Evolutionary conservation across 2,113 vertebrate genomes (phyloP), one percentile per base, ranked within the genome.

Genomic region (Sardina pilchardus): DNA sequence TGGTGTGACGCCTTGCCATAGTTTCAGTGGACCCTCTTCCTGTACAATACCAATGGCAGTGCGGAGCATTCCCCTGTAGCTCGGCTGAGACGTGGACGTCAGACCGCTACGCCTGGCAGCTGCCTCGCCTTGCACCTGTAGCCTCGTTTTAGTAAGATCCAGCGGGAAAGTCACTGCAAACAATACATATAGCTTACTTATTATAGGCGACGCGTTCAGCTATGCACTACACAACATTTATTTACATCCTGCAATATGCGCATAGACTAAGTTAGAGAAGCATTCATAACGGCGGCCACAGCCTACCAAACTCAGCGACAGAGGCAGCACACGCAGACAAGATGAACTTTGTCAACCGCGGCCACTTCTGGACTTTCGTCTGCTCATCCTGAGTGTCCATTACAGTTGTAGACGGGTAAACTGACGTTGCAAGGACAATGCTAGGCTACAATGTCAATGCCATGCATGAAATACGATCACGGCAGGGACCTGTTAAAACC

Each of bases 81-180:
- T 92, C 0, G 14, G 53, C 0, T 36, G 48, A 19, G 3, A 85
- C 6, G 81, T 53, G 0, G 34, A 7, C 0, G 47, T 78, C 0
- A 85, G 90, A 89, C 91, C 93, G 6, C 63, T 5, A 0, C 83
- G 86, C 3, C 1, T 85, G 80, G 87, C 71, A 0, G 93, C 95
- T 19, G 93, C 93, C 92, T 97, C 96, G 43, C 96, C 96, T 92
- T 97, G 97, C 82, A 97, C 93, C 86, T 97, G 96, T 83, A 97
- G 95, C 59, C 96, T 94, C 26, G 97, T 97, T 93, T 97, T 97
- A 0, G 95, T 97, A 80, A 97, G 95, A 84, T 97, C 96, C 26
- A 97, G 93, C 12, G 96, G 97, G 88, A 96, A 97, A 0, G 96
- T 97, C 85, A 96, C 96, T 97, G 91, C 84, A 24, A 82, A 85